A percentile compares a stretch with the other conserved stretches of the same genome.
Evolutionary conservation across 1,140 invertebrate genomes (phyloP).

Genomic region (Drosophila arizonae): DNA sequence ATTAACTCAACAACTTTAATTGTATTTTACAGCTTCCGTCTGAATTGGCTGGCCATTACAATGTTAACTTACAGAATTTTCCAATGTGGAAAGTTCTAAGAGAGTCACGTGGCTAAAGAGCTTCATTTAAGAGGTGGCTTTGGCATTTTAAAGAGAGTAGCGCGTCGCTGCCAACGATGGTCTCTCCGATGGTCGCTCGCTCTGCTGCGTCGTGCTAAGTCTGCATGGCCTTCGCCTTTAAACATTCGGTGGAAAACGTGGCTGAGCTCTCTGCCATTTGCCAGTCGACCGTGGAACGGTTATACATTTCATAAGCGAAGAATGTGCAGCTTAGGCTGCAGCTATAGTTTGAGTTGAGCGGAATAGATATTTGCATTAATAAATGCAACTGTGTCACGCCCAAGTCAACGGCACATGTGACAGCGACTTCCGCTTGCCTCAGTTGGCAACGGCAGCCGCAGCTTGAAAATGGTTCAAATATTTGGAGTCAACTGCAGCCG

Average conservation of each 20-base stretch:
- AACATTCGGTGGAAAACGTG: conserved; percentile 47
- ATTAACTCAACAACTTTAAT: conserved; percentile 58
- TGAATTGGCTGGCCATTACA: background rate
- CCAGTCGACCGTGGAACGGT: conserved; percentile 47
- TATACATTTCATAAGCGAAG: conserved; percentile 67
- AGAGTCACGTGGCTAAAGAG: conserved; percentile 12
- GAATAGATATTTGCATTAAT: conserved; percentile 75
- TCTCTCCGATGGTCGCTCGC: background rate
- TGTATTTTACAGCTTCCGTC: conserved; percentile 72
- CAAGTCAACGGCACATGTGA: conserved; percentile 62
- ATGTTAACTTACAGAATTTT: conserved; percentile 24
- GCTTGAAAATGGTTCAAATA: conserved; percentile 67
- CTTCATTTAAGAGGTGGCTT: conserved; percentile 32
- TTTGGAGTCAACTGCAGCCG: conserved; percentile 39
- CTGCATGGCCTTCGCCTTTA: conserved; percentile 42
- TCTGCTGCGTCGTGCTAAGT: conserved; percentile 20
- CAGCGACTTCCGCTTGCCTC: conserved; percentile 51
- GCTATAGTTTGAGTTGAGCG: conserved; percentile 47
- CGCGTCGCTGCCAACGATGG: background rate
- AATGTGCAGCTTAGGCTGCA: conserved; percentile 41
- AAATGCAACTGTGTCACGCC: conserved; percentile 78
- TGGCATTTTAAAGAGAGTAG: background rate
- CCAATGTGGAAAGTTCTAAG: conserved; percentile 36
- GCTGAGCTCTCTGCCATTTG: conserved; percentile 21
- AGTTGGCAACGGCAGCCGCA: conserved; percentile 29